Evolutionary conservation across 2,113 vertebrate genomes (phyloP).

Genomic region (Mionectes macconnelli): DNA sequence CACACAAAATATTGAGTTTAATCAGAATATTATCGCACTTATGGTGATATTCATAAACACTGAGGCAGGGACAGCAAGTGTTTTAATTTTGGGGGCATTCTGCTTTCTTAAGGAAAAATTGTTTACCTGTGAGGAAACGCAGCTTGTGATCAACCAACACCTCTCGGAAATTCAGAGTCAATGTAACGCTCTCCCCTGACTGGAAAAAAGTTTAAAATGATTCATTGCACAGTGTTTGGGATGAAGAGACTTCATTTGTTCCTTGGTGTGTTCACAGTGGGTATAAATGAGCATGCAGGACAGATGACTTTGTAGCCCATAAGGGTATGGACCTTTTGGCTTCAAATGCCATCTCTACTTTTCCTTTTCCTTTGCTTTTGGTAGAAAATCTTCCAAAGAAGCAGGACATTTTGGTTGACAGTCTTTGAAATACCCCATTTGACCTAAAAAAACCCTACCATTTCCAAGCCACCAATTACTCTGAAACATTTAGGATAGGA

Average conservation of each 20-base stretch:
- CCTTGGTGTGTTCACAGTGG: not conserved
- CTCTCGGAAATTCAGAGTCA: not conserved
- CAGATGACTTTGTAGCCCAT: not conserved
- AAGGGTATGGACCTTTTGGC: not conserved
- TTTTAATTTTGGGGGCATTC: accelerated
- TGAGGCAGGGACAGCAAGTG: accelerated
- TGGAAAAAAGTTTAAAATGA: not conserved
- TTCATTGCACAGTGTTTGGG: not conserved
- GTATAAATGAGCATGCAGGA: not conserved
- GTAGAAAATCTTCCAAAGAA: not conserved
- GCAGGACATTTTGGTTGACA: not conserved
- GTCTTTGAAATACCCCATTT: not conserved
- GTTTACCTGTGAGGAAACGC: not conserved
- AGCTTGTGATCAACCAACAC: not conserved
- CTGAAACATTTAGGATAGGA: not conserved
- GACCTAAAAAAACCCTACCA: accelerated
- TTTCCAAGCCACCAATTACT: not conserved
- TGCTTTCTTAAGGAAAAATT: not conserved
- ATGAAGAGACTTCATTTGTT: not conserved
- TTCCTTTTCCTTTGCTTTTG: not conserved
- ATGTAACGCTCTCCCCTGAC: not conserved
- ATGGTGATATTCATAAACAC: not conserved
- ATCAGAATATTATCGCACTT: not conserved
- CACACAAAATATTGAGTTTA: not conserved
- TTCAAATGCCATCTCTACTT: not conserved